Percentiles rank a stretch among this genome's conserved stretches.
Evolutionary conservation across 2,888 invertebrate species (phyloP).

Genomic region (Tuta absoluta): DNA sequence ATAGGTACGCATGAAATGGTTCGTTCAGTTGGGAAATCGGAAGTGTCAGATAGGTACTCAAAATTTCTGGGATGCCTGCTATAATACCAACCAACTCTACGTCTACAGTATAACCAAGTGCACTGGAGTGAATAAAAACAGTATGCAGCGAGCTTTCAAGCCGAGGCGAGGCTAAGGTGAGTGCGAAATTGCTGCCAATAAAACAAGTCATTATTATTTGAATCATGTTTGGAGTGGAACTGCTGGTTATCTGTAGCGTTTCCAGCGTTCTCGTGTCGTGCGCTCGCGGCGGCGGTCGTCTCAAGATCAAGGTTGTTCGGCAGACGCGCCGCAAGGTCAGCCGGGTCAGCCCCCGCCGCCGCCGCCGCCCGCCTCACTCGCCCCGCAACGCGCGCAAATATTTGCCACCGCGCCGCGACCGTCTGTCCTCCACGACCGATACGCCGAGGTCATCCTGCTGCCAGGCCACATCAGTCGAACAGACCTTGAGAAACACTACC

Average conservation of each 20-base stretch:
- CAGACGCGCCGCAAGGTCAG: constrained; percentile 77
- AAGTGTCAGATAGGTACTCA: no score
- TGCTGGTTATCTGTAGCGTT: constrained; percentile 24
- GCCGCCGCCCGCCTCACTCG: constrained; percentile 37
- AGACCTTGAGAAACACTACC: constrained; percentile 76
- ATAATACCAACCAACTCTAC: no score
- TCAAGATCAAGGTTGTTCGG: constrained; percentile 79
- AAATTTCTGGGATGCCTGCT: no score
- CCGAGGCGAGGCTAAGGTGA: not conserved
- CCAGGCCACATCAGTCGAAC: constrained; percentile 3
- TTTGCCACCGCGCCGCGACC: constrained; percentile 73
- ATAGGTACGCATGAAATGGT: no score
- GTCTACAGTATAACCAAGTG: no score
- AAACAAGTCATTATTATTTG: not conserved
- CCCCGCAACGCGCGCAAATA: constrained; percentile 69
- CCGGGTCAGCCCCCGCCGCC: constrained; percentile 39
- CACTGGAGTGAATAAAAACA: not conserved
- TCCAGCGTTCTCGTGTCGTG: constrained; percentile 38
- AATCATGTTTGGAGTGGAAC: constrained; percentile 9
- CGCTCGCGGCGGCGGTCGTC: constrained; percentile 63
- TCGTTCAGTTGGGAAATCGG: no score
- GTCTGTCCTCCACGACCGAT: constrained; percentile 81
- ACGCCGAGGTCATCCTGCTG: constrained; percentile 69
- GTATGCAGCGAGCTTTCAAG: not conserved
- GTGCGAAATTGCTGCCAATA: not conserved